Evolutionary conservation across 2,797 vertebrate species (phyloP).

Genomic region (Bryconaethiops microstoma): DNA sequence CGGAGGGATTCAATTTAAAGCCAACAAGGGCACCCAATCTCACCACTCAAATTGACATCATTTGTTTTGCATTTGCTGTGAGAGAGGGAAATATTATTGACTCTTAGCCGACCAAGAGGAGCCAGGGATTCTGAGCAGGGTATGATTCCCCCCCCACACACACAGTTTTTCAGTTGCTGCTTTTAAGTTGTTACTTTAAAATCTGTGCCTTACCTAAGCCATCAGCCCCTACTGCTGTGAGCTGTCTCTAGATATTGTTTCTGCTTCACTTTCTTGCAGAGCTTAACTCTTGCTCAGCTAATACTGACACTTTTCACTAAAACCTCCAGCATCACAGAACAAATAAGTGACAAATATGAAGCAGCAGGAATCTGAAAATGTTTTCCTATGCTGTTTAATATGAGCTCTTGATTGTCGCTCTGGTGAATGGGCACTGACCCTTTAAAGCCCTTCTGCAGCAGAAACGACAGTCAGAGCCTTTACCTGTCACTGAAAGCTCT

Average conservation of each 20-base stretch:
- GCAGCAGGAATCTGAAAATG: background rate
- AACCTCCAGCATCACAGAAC: background rate
- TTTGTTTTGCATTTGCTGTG: constrained; percentile 69
- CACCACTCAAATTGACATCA: constrained; percentile 60
- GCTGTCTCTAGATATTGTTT: constrained; percentile 26
- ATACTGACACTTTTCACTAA: background rate
- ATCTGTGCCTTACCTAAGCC: constrained; percentile 38
- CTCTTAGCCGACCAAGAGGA: constrained; percentile 56
- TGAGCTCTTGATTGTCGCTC: background rate
- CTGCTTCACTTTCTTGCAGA: constrained; percentile 15
- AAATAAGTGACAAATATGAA: background rate
- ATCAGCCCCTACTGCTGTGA: constrained; percentile 36
- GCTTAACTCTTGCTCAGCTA: constrained; percentile 13
- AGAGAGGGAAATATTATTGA: constrained; percentile 72
- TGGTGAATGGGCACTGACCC: constrained; percentile 12
- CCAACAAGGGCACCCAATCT: constrained; percentile 58
- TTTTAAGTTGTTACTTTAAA: constrained; percentile 45
- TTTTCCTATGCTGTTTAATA: background rate
- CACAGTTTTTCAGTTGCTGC: constrained; percentile 34
- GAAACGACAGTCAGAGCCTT: constrained; percentile 47
- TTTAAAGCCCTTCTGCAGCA: constrained; percentile 28
- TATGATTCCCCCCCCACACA: constrained; percentile 37
- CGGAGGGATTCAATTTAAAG: constrained; percentile 71
- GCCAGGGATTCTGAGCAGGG: constrained; percentile 51
- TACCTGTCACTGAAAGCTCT: constrained; percentile 48